Evolutionary conservation across 23 tunicate species (phyloP).

Genomic region (Ascidia mentula): DNA sequence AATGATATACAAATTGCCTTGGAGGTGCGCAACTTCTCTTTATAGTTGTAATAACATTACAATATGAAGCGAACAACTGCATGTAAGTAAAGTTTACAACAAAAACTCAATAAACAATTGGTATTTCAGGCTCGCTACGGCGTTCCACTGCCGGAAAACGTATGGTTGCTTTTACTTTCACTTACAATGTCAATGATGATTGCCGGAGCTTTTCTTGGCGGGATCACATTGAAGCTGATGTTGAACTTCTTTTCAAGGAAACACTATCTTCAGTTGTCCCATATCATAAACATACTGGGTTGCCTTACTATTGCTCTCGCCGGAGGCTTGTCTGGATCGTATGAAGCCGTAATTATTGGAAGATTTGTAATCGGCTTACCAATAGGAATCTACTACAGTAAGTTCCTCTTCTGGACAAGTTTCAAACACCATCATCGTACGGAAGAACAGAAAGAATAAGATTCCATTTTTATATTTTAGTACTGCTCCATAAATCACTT

Average conservation of each 20-base stretch:
- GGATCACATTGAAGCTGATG: background rate
- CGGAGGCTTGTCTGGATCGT: constrained; percentile 9
- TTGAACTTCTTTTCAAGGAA: background rate
- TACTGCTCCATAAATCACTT: no score
- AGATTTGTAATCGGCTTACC: constrained; percentile 10
- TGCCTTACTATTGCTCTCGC: background rate
- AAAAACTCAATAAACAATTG: no score
- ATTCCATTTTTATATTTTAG: no score
- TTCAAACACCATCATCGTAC: no score
- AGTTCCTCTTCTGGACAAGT: no score
- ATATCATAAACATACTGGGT: constrained; percentile 2
- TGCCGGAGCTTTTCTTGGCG: constrained; percentile 11
- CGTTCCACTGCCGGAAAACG: background rate
- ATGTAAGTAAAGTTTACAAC: no score
- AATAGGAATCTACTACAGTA: constrained; percentile 5
- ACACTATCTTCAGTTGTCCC: background rate
- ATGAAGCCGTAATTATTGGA: constrained; percentile 9
- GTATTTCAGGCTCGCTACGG: constrained; percentile 4
- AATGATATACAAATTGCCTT: no score
- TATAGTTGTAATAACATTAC: no score
- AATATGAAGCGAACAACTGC: no score
- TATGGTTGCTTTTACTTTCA: constrained; percentile 8
- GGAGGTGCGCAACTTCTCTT: no score
- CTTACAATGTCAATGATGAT: constrained; percentile 9
- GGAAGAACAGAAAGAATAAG: no score